Conservation (phyloP, 2,888 invertebrate species). For the Acrobasis suavella region DNA sequence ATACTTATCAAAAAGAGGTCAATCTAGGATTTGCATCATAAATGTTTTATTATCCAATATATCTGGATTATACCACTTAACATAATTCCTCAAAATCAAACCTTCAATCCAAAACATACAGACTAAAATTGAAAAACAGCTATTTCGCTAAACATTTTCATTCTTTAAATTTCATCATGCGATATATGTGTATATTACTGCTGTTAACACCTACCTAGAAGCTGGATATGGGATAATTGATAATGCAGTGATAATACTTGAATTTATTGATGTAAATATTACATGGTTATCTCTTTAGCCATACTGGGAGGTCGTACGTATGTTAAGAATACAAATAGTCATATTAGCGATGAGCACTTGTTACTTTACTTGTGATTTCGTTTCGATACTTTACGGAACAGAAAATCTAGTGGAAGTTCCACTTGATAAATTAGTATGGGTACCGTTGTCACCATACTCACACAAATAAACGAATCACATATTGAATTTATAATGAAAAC, state of each 20-base stretch:
- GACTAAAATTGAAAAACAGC: background rate
- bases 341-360: background rate
- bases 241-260: background rate
- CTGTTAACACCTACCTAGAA: background rate
- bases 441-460: no score
- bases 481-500: no score
- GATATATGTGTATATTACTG: background rate
- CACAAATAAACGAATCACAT: no score
- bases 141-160: background rate
- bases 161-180: background rate
- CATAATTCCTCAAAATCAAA: background rate
- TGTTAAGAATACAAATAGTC: background rate
- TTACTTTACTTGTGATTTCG: background rate
- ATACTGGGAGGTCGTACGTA: background rate
- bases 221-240: constrained; percentile 2
- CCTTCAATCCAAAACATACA: background rate
- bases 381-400: no score
- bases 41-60: background rate
- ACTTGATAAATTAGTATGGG: no score
- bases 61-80: background rate
- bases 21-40: background rate
- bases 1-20: background rate
- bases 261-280: background rate
- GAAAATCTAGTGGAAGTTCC: no score
- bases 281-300: background rate